Percentiles rank a stretch among this genome's conserved stretches.
Evolutionary conservation across 2,797 vertebrate genomes (phyloP).

Genomic region (Cynodonichthys magdalenae): DNA sequence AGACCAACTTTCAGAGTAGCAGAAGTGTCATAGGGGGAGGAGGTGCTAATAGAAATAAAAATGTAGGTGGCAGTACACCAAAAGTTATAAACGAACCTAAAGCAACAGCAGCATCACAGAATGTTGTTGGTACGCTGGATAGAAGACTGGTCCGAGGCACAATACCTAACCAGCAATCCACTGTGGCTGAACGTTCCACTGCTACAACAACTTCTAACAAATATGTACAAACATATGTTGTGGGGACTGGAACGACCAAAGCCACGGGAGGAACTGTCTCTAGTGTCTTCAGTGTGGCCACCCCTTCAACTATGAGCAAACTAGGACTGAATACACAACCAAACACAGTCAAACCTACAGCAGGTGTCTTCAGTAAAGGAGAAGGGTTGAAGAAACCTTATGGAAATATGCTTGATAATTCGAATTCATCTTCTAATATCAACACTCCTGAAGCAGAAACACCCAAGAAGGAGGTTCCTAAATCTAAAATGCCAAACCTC

Average conservation of each 20-base stretch:
- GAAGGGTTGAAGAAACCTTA: slow-evolving; percentile 66
- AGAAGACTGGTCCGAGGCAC: slow-evolving; percentile 59
- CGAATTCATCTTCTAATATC: slow-evolving; percentile 67
- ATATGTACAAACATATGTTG: slow-evolving; percentile 26
- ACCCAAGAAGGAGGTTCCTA: slow-evolving; percentile 76
- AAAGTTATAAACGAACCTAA: slow-evolving; percentile 48
- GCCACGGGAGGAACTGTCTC: slow-evolving; percentile 16
- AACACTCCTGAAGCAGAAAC: slow-evolving; percentile 39
- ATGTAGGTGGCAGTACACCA: slow-evolving; percentile 21
- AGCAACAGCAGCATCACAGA: slow-evolving; percentile 47
- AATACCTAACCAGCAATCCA: slow-evolving; percentile 35
- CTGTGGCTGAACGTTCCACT: slow-evolving; percentile 26
- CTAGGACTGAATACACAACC: slow-evolving; percentile 33
- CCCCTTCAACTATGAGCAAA: slow-evolving; percentile 28
- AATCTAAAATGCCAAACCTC: slow-evolving; percentile 65
- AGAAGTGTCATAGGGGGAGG: slow-evolving; percentile 32
- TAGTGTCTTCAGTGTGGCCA: not conserved
- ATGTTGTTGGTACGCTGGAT: slow-evolving; percentile 30
- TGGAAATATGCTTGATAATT: slow-evolving; percentile 77
- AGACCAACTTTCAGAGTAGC: slow-evolving; percentile 79
- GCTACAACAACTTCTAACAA: slow-evolving; percentile 25
- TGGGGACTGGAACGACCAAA: slow-evolving; percentile 49
- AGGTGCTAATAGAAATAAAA: slow-evolving; percentile 19
- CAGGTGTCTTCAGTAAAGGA: slow-evolving; percentile 25
- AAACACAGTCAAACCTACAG: slow-evolving; percentile 64